These are phyloP conservation scores for Anolis apletophallus DNA, from an alignment of 2,797 vertebrate genomes.

Conservation along the genomic window DNA sequence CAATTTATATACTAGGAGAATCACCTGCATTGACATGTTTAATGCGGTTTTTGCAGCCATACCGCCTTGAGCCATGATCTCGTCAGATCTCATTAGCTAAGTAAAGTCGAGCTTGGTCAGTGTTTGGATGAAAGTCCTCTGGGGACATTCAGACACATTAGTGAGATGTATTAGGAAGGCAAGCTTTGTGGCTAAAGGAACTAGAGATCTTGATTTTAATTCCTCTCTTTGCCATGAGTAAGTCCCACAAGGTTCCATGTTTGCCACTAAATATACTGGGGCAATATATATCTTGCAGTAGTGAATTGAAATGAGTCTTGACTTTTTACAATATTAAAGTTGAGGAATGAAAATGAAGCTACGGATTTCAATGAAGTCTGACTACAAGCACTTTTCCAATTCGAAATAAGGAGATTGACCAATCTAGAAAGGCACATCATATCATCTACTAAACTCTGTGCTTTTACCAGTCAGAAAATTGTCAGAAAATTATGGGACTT, in stretches of 20 bases:
- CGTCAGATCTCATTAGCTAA: constrained; percentile 60
- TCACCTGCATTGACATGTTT: constrained; percentile 63
- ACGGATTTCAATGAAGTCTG: not conserved
- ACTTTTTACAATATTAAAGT: not conserved
- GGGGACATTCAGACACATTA: constrained; percentile 43
- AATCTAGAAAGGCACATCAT: not conserved
- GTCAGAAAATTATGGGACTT: not conserved
- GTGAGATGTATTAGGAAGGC: constrained; percentile 6
- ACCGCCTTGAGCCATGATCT: constrained; percentile 41
- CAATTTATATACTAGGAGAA: constrained; percentile 64
- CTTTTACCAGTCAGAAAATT: not conserved
- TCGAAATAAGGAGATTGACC: not conserved
- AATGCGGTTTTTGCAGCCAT: constrained; percentile 69
- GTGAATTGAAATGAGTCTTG: not conserved
- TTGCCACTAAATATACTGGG: not conserved
- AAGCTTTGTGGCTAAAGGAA: not conserved
- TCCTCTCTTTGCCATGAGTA: not conserved
- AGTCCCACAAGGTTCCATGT: not conserved
- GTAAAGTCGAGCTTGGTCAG: constrained; percentile 32
- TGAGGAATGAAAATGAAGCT: not conserved
- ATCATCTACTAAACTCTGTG: not conserved
- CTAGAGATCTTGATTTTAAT: not conserved
- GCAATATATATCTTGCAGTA: not conserved
- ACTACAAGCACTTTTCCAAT: not conserved
- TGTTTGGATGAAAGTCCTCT: constrained; percentile 17